Percentiles rank a stretch among this genome's conserved stretches.
Conservation (phyloP, 2,888 invertebrate genomes). For the Syritta pipiens region DNA sequence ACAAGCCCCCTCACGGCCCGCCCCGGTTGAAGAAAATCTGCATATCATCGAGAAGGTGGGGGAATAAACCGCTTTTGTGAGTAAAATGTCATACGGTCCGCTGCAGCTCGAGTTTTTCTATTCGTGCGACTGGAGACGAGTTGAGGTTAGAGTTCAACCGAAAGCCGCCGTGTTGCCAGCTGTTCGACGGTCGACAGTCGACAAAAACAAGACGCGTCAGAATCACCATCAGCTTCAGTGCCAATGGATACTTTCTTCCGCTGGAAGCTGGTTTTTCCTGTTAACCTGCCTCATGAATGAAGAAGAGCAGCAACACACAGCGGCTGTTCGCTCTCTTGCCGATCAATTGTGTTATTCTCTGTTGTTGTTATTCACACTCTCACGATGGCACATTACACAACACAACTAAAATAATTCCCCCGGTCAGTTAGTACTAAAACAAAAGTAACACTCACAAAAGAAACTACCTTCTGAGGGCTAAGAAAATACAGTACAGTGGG, state of each 20-base stretch:
- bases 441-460: no score
- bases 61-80: neutral
- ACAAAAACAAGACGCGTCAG: neutral
- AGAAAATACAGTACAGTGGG: neutral
- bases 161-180: slow-evolving; percentile 41
- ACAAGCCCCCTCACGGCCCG: neutral
- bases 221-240: neutral
- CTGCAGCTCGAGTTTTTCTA: no score
- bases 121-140: no score
- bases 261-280: neutral
- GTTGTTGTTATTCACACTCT: slow-evolving; percentile 33
- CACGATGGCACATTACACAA: slow-evolving; percentile 29
- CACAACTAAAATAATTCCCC: no score
- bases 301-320: no score
- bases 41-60: slow-evolving; percentile 9
- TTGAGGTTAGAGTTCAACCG: slow-evolving; percentile 35
- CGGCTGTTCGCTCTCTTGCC: neutral
- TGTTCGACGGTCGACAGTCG: slow-evolving; percentile 5
- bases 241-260: neutral
- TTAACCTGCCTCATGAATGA: neutral
- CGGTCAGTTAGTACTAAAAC: no score
- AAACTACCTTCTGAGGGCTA: neutral
- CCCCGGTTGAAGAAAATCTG: no score
- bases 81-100: slow-evolving; percentile 18
- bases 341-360: slow-evolving; percentile 41